Evolutionary conservation across 1,140 invertebrate species (phyloP), one percentile per base, ranked within the genome.

Genomic region (Neodiprion fabricii): DNA sequence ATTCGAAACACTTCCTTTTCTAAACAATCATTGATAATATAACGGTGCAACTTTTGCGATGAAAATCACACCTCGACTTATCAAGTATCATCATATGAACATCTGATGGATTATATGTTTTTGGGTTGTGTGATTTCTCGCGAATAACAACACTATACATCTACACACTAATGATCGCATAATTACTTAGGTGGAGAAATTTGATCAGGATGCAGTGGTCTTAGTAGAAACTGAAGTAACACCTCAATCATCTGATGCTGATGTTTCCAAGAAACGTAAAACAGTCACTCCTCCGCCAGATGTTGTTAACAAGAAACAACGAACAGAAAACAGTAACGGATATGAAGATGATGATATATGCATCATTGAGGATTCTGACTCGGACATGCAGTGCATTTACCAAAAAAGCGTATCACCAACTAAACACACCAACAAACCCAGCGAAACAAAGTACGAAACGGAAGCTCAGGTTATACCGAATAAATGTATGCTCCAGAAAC

Each of bases 331-430:
- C 72, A 79, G 81, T 47, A 76, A 72, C 28, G 77, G 79, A 69
- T 67, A 83, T 9, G 75, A 80, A 1, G 84, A 85, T 48, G 85
- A 84, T 40, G 89, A 89, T 70, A 79, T 89, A n/a, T 84, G 84
- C 28, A 84, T 88, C 47, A 83, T 89, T 48, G 86, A 86, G 11
- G 83, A 86, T 21, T 61, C 53, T 17, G 53, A 61, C 53, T 14
- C 53, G 0, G 53, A 61, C 53, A 61, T 61, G 53, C 53, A 61
- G 53, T 61, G 53, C 53, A 17, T 61, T 61, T 61, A 61, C n/a
- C 53, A 61, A 17, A 61, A 61, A 17, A 61, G n/a, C 9, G 53
- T 61, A 3, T 14, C 53, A 17, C 53, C 53, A 17, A 61, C 5
- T 61, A 61, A 61, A 61, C 53, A 61, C 3, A 61, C 11, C n/a